phyloP scores from a whole-genome alignment of 2,888 invertebrate species.

The Galerucella calmariensis region DNA sequence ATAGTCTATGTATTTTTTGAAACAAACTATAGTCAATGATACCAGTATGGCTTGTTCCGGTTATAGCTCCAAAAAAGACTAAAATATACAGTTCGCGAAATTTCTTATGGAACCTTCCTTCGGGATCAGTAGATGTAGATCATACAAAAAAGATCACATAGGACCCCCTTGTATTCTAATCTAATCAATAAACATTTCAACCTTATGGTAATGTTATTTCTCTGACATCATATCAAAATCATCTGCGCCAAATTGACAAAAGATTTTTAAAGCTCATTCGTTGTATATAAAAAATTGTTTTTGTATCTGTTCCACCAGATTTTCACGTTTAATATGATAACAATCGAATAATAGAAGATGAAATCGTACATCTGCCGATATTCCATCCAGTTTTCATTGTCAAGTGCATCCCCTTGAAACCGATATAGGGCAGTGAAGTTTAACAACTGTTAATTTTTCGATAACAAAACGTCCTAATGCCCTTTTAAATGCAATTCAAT shows the following conservation, averaged over 20 bases:
- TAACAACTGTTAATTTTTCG: constrained; percentile 52
- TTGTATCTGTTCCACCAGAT: constrained; percentile 34
- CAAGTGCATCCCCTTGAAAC: constrained; percentile 54
- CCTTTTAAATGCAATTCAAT: constrained; percentile 38
- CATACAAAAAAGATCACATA: too few species aligned
- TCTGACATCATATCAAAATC: constrained; percentile 19
- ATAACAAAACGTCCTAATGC: constrained; percentile 34
- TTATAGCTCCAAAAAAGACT: neutral
- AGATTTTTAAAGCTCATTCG: neutral
- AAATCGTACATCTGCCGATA: constrained; percentile 52
- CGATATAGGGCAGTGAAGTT: constrained; percentile 50
- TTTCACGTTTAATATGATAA: constrained; percentile 35
- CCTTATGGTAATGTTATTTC: constrained; percentile 8
- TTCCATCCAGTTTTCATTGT: constrained; percentile 48
- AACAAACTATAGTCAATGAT: too few species aligned
- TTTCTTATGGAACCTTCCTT: too few species aligned
- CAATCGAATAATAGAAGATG: constrained; percentile 34
- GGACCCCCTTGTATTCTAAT: too few species aligned
- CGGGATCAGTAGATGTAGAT: too few species aligned
- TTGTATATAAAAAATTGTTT: constrained; percentile 17
- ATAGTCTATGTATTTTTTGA: too few species aligned
- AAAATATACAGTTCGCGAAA: neutral
- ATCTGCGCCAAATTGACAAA: constrained; percentile 19
- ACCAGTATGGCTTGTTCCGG: too few species aligned
- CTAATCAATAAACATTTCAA: neutral